Base-by-base conservation (phyloP, 2,888 invertebrate species). In the Congeria kusceri region DNA sequence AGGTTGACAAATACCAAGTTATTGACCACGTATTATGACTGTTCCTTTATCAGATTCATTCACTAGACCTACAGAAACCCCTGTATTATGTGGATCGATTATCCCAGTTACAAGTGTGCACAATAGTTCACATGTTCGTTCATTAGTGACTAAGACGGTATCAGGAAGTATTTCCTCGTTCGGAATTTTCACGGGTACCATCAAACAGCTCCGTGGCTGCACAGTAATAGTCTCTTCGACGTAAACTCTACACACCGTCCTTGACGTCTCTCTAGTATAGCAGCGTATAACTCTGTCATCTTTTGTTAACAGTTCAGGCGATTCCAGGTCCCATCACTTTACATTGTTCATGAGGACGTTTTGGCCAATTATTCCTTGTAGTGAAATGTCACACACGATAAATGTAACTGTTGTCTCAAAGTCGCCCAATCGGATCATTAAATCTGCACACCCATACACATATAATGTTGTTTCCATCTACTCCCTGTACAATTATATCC, bases 341-440 rank as follows among this genome's bases (percentile, higher is more conserved):
- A 76, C 58, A 47, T 76, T 25, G n/a, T 64, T 32, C 49, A 65
- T 29, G 7, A 76, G 29, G 20, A 65, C 49, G 28, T 65, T 53
- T 23, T 65, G 65, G n/a, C 65, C 65, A 32, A 53, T 53, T 27
- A 65, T 44, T 2, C 65, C 65, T 1, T 28, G 53, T 53, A 29
- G 18, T 18, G 39, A 63, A n/a, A 70, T 70, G 5, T 70, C 65
- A 28, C 76, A 65, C 0, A 70, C 70, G 13, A 76, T 65, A 18
- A 69, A n/a, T 20, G 64, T 59, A 0, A 18, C 28, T 44, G 47
- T 11, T 3, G 32, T 27, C n/a, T n/a, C 18, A n/a, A 13, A 59
- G 18, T 39, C 18, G 20, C 58, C 65, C 5, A 69, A 23, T 9
- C 13, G 7, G 7, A 69, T 63, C n/a, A 20, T 23, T 20, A 28